These are phyloP conservation scores for Myotis yumanensis DNA, from an alignment of 2,113 vertebrate genomes.

Conservation along the genomic window DNA sequence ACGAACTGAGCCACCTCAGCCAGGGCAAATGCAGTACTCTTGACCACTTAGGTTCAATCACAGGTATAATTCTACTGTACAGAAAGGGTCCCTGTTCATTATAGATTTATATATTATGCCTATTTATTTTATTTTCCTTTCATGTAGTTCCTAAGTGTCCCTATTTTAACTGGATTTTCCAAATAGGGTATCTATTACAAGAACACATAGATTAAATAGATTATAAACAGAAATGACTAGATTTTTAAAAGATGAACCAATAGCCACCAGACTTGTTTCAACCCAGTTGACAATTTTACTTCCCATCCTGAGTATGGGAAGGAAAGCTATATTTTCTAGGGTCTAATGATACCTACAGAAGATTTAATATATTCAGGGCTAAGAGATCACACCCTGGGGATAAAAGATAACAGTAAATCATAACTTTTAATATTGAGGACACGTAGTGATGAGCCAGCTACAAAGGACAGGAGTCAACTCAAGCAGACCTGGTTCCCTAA, in stretches of 20 bases:
- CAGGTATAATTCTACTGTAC: neutral
- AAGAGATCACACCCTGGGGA: neutral
- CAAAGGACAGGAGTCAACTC: neutral
- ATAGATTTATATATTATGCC: neutral
- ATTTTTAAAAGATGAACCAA: constrained; percentile 30
- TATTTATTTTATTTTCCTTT: constrained; percentile 20
- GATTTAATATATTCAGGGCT: neutral
- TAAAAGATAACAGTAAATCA: constrained; percentile 22
- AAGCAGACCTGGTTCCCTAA: neutral
- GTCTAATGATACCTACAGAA: constrained; percentile 23
- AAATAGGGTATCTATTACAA: constrained; percentile 19
- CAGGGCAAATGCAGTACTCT: neutral
- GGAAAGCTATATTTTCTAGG: constrained; percentile 17
- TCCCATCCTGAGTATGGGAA: neutral
- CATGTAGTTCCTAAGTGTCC: neutral
- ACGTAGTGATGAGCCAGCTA: neutral
- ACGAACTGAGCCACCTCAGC: neutral
- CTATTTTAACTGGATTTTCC: constrained; percentile 7
- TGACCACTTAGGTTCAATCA: neutral
- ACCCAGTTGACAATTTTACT: neutral
- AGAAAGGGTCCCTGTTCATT: neutral
- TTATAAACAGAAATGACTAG: constrained; percentile 22
- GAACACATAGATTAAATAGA: neutral
- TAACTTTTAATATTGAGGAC: neutral
- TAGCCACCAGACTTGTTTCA: constrained; percentile 1